These are phyloP conservation scores for Apoderus coryli DNA, from an alignment of 2,888 invertebrate species.

Conservation along the genomic window DNA sequence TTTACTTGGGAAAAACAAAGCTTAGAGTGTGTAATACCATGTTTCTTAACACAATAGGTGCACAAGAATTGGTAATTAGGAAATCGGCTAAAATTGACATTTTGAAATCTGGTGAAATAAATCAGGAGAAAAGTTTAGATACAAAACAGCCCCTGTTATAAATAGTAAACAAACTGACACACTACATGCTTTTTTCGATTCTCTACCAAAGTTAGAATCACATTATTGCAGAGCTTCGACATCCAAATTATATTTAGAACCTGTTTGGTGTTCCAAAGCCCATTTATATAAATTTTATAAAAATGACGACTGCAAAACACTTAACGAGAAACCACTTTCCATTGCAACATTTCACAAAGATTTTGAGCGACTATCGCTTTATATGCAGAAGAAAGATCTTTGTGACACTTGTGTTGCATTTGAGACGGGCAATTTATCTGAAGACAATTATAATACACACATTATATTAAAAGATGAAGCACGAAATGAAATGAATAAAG, in stretches of 20 bases:
- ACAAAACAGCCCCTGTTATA: too few relatives aligned
- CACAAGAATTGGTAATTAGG: too few relatives aligned
- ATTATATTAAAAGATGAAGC: constrained; percentile 9
- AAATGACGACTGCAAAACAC: constrained; percentile 6
- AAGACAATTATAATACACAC: constrained; percentile 11
- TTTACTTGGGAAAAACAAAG: too few relatives aligned
- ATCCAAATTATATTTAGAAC: constrained; percentile 7
- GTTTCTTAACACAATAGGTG: too few relatives aligned
- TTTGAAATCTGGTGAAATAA: too few relatives aligned
- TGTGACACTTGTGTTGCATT: constrained; percentile 15
- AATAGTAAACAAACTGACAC: too few relatives aligned
- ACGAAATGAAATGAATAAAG: constrained; percentile 7
- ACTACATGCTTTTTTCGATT: too few relatives aligned
- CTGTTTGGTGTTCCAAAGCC: constrained; percentile 9
- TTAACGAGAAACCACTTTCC: constrained; percentile 7
- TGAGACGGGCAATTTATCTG: constrained; percentile 11
- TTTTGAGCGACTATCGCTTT: constrained; percentile 10
- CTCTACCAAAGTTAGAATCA: too few relatives aligned
- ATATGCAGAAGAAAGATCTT: constrained; percentile 13
- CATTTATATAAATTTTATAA: constrained; percentile 8
- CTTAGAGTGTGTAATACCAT: too few relatives aligned
- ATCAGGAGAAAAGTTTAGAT: too few relatives aligned
- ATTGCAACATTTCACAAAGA: constrained; percentile 9
- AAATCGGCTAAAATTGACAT: too few relatives aligned
- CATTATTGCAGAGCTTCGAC: too few relatives aligned